These are phyloP conservation scores for Crocuta crocuta DNA, from an alignment of 2,113 vertebrate genomes.

Conservation along the genomic window DNA sequence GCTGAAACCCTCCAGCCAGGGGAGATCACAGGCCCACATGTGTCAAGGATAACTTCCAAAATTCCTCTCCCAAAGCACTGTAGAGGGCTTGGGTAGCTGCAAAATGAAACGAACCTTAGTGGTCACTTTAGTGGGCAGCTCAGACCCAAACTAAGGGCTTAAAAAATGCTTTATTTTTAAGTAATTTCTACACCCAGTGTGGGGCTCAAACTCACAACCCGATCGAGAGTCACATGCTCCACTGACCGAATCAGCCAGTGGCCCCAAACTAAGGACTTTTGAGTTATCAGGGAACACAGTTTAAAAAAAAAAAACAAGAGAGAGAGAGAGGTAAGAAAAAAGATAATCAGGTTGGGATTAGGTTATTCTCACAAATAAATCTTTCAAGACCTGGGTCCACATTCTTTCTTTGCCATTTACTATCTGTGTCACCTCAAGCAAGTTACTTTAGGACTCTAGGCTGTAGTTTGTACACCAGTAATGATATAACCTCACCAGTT, in stretches of 20 bases:
- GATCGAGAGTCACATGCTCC: background rate
- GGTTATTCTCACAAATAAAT: background rate
- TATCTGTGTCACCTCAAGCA: background rate
- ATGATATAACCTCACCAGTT: background rate
- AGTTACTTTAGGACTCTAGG: background rate
- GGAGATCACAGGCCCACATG: background rate
- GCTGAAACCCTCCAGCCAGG: background rate
- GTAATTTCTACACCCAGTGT: background rate
- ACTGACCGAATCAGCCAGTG: background rate
- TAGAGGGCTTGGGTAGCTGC: background rate
- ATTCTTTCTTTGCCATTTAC: background rate
- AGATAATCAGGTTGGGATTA: background rate
- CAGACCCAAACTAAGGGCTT: background rate
- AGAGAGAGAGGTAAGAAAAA: background rate
- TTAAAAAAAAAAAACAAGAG: background rate
- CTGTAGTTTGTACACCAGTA: background rate
- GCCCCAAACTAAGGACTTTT: background rate
- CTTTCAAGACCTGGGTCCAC: background rate
- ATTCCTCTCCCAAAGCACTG: background rate
- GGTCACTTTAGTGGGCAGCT: background rate
- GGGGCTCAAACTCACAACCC: background rate
- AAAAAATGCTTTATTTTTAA: background rate
- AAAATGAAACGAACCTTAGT: background rate
- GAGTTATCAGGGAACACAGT: background rate
- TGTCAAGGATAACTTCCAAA: background rate